Percentiles rank a stretch among this genome's conserved stretches.
These are phyloP conservation scores for Eudyptes chrysolophus DNA, from an alignment of 2,113 vertebrate species.

Conservation along the genomic window DNA sequence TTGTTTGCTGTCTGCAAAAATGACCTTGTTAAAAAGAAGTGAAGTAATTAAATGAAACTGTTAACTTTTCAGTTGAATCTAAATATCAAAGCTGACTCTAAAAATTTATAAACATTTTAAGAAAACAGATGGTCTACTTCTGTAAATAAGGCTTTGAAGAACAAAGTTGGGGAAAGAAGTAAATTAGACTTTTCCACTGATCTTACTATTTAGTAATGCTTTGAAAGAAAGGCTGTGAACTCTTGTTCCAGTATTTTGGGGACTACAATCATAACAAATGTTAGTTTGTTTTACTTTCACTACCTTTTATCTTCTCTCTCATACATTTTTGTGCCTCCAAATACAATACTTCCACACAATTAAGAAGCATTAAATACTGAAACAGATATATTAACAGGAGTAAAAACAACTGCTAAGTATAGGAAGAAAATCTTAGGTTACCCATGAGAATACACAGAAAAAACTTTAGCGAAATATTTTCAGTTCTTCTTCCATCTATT, in stretches of 20 bases:
- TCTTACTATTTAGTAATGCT: neutral
- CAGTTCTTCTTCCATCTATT: neutral
- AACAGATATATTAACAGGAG: neutral
- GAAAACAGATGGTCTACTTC: neutral
- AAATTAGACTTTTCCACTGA: neutral
- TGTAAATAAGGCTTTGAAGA: neutral
- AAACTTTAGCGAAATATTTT: neutral
- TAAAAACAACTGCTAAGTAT: neutral
- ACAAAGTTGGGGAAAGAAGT: neutral
- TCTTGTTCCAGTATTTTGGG: neutral
- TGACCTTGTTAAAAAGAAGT: neutral
- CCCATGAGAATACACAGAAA: neutral
- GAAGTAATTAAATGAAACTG: neutral
- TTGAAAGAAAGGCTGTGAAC: neutral
- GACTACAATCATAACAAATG: neutral
- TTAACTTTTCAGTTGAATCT: neutral
- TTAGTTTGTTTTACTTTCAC: neutral
- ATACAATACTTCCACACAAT: neutral
- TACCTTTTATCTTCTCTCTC: neutral
- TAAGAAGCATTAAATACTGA: neutral
- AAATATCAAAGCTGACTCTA: neutral
- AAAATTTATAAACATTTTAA: neutral
- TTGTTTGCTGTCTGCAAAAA: neutral
- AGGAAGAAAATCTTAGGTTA: neutral
- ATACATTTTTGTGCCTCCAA: neutral